Evolutionary conservation across 2,797 vertebrate species (phyloP).

Genomic region (Hydrocynus forskahlii): DNA sequence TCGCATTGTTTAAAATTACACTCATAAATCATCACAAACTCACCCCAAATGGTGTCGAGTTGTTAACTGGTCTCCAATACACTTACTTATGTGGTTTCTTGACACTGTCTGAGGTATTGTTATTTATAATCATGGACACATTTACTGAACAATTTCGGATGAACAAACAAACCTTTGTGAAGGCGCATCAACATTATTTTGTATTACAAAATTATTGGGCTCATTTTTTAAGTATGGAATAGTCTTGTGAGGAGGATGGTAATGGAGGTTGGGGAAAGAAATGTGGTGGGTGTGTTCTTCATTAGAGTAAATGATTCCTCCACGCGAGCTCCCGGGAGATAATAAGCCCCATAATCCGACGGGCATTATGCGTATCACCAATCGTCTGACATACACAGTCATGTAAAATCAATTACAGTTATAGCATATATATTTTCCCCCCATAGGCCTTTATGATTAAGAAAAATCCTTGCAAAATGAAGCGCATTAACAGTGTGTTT

Average conservation of each 20-base stretch:
- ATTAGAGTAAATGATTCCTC: not conserved
- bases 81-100: too few relatives aligned
- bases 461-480: not conserved
- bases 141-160: too few relatives aligned
- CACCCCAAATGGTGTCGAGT: too few relatives aligned
- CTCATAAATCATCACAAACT: too few relatives aligned
- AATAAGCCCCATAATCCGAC: not conserved
- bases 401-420: slow-evolving; percentile 15
- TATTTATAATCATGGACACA: too few relatives aligned
- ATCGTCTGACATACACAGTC: not conserved
- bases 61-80: too few relatives aligned
- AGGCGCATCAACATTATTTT: too few relatives aligned
- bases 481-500: not conserved
- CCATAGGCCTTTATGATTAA: not conserved
- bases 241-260: not conserved
- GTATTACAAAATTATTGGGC: too few relatives aligned
- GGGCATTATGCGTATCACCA: not conserved
- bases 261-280: not conserved
- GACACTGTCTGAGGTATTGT: too few relatives aligned
- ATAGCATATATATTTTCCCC: not conserved
- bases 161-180: too few relatives aligned
- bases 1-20: too few relatives aligned
- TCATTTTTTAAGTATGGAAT: too few relatives aligned
- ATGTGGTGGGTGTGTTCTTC: not conserved
- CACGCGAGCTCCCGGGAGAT: not conserved